These are phyloP conservation scores for Antheraea yamamai DNA, from an alignment of 2,888 invertebrate species.

Conservation along the genomic window DNA sequence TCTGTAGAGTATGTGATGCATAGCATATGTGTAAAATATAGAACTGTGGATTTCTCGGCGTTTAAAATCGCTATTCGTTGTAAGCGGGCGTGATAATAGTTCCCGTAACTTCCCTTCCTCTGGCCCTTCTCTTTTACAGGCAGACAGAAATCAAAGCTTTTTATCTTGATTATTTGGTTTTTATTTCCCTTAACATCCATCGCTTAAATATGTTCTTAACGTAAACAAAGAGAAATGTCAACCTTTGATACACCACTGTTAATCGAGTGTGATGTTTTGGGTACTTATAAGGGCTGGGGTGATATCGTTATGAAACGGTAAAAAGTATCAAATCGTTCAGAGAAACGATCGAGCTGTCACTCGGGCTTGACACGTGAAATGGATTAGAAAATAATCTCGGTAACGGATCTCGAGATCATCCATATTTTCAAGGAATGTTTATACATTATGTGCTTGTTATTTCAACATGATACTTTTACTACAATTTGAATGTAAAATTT, in stretches of 20 bases:
- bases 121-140: too few relatives aligned
- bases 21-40: too few relatives aligned
- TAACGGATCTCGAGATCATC: not conserved
- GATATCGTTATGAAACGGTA: not conserved
- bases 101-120: too few relatives aligned
- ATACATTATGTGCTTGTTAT: not conserved
- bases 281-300: not conserved
- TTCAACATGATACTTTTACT: not conserved
- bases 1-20: too few relatives aligned
- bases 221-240: not conserved
- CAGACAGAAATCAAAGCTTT: not conserved
- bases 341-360: conserved; percentile 12
- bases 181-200: not conserved
- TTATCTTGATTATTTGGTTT: not conserved
- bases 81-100: too few relatives aligned
- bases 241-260: not conserved
- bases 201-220: not conserved
- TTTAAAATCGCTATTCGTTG: too few relatives aligned
- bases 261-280: not conserved
- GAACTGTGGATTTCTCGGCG: too few relatives aligned
- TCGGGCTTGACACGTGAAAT: conserved; percentile 2
- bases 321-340: not conserved
- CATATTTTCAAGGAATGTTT: conserved; percentile 2
- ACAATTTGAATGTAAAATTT: not conserved
- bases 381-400: conserved; percentile 9